These are phyloP conservation scores for Panagrolaimus sp. DNA, from an alignment of 1,140 invertebrate species.

Conservation along the genomic window DNA sequence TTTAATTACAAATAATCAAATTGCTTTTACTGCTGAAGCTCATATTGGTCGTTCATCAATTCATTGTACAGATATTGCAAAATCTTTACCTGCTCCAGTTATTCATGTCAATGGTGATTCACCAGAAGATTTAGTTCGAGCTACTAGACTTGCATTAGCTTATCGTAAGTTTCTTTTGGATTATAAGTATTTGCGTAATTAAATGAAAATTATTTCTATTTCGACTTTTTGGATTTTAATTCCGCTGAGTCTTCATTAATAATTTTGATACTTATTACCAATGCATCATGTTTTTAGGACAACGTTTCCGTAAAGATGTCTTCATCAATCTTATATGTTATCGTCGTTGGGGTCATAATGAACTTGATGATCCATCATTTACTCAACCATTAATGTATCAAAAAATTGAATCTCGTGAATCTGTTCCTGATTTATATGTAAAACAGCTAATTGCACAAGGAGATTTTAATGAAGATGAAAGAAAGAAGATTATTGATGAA, in stretches of 20 bases:
- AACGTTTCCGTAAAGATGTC: slow-evolving; percentile 75
- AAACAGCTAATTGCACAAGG: slow-evolving; percentile 59
- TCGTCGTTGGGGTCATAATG: slow-evolving; percentile 86
- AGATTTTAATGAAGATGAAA: slow-evolving; percentile 65
- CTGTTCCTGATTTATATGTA: slow-evolving; percentile 26
- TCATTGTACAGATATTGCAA: slow-evolving; percentile 83
- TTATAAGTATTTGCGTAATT: too few species aligned
- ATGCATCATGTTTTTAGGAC: too few species aligned
- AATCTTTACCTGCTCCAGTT: slow-evolving; percentile 78
- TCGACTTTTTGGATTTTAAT: too few species aligned
- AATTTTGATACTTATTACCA: too few species aligned
- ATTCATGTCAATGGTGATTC: slow-evolving; percentile 88
- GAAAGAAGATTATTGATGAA: slow-evolving; percentile 62
- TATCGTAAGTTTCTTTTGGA: too few species aligned
- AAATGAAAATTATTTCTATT: too few species aligned
- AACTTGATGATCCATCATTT: slow-evolving; percentile 90
- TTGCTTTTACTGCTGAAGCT: slow-evolving; percentile 62
- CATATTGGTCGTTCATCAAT: slow-evolving; percentile 65
- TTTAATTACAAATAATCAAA: slow-evolving; percentile 88
- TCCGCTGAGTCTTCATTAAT: too few species aligned
- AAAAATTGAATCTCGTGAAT: slow-evolving; percentile 65
- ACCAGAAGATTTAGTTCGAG: slow-evolving; percentile 76
- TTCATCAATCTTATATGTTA: slow-evolving; percentile 90
- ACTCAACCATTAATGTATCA: slow-evolving; percentile 87
- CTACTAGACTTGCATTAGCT: slow-evolving; percentile 74